Base-by-base conservation (phyloP, 2,113 vertebrate species). In the Tragelaphus imberbis region DNA sequence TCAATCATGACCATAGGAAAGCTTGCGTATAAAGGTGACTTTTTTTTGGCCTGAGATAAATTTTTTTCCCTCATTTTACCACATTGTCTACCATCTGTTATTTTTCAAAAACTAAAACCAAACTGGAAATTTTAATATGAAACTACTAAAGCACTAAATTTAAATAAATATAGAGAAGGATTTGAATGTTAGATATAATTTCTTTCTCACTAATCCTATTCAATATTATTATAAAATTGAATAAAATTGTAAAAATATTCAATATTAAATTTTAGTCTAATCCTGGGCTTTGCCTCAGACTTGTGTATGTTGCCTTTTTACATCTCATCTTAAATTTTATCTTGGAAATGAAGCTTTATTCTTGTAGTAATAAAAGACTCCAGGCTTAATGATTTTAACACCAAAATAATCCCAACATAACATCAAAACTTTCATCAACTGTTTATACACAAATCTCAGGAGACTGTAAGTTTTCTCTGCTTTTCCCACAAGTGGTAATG, bases 291-390 rank as follows among this genome's bases (percentile, higher is more conserved):
- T 68, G 25, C 53, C 58, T 71, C 9, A 56, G 16, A 81, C 25
- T 51, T 47, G 5, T 85, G 0, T 65, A 7, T 75, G 21, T 56
- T 93, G 30, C 40, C 95, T 77, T 65, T 89, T 91, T 61, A 71
- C 40, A 95, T 95, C 21, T 94, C 28, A 71, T 87, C 21, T 91
- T 91, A 91, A 68, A n/a, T 94, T 96, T 95, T 96, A 94, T 40
- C 63, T 90, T 95, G 71, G 59, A 92, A 65, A 93, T 71, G 8
- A 89, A 81, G 25, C 53, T 85, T 92, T 92, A 36, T 61, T 96
- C 23, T 91, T 95, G 27, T 87, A 6, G 8, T 36, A 71, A 36
- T 71, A 33, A 87, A 91, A 75, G 40, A 5, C 44, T 75, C 79
- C 53, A 56, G 8, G 33, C 49, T 96, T 17, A 65, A 10, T 90